Base-by-base conservation (phyloP, 2,797 vertebrate genomes). In the Poecilia picta region DNA sequence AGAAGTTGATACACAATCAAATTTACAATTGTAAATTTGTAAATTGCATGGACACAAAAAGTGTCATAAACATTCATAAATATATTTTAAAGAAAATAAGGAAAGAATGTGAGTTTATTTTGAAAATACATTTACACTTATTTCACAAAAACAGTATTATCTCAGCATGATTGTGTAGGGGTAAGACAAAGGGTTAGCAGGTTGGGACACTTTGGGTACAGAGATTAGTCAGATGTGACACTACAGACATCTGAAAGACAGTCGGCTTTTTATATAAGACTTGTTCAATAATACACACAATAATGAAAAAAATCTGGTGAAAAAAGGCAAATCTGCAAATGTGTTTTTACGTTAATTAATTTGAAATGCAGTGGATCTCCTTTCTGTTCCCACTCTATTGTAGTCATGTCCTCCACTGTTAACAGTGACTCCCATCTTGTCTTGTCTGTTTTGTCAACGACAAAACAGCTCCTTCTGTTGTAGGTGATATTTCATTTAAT, bases 311-410 rank as follows among this genome's bases (percentile, higher is more conserved):
- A 36, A 36, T 64, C n/a, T n/a, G n/a, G n/a, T n/a, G n/a, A n/a
- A n/a, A 36, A 64, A 36, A 64, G 16, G 62, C 31, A 64, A 36
- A 20, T 64, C 31, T 64, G 8, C 2, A n/a, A 59, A 59, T 31
- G 53, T 57, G 12, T 45, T 53, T 53, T 64, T 36, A 64, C 1
- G 20, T 66, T 1, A 39, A 20, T 64, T 64, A 64, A 20, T 66
- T 39, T 66, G 7, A 66, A 39, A 33, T 11, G 18, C 59, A 7
- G 28, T 62, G 28, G 0, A 20, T 66, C 16, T 66, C 13, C 7
- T 66, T 66, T 66, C 16, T 66, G 62, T 66, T 66, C 33, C 33
- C 62, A 39, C 62, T 66, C 31, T 66, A 39, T 39, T 66, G 62
- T 23, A 20, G 33, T 66, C 62, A 36, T 39, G 62, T 66, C 62